Conservation (phyloP, 1,140 invertebrate genomes). For the Heterodera carotae region DNA sequence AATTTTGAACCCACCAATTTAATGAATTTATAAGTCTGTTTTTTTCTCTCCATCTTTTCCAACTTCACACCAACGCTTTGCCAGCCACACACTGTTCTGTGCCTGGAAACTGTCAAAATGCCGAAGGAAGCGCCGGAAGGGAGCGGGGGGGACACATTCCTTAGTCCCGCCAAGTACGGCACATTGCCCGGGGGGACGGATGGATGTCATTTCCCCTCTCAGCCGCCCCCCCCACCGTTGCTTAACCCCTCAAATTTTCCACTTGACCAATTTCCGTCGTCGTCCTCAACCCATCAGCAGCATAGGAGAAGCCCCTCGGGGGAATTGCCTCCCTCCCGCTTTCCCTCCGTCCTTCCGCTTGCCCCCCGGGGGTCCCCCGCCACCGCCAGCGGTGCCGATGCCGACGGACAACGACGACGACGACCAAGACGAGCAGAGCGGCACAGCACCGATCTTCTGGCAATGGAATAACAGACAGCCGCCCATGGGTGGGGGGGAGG, state of each 20-base stretch:
- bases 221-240: too few relatives aligned
- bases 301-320: neutral
- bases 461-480: neutral
- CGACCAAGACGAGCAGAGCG: too few relatives aligned
- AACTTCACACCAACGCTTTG: too few relatives aligned
- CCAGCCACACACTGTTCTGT: too few relatives aligned
- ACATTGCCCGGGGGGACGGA: neutral
- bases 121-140: too few relatives aligned
- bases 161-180: neutral
- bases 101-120: neutral
- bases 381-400: neutral
- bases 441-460: constrained; percentile 11
- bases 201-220: neutral
- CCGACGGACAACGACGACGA: constrained; percentile 1
- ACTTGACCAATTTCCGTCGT: neutral
- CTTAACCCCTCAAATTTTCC: neutral
- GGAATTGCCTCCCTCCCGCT: neutral
- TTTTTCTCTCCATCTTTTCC: too few relatives aligned
- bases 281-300: neutral
- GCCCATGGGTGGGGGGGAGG: neutral
- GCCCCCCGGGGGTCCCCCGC: too few relatives aligned
- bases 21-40: too few relatives aligned
- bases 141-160: too few relatives aligned
- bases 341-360: too few relatives aligned
- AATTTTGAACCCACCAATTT: too few relatives aligned